phyloP scores from a whole-genome alignment of 1,140 invertebrate species.

The Macrosteles quadrilineatus region DNA sequence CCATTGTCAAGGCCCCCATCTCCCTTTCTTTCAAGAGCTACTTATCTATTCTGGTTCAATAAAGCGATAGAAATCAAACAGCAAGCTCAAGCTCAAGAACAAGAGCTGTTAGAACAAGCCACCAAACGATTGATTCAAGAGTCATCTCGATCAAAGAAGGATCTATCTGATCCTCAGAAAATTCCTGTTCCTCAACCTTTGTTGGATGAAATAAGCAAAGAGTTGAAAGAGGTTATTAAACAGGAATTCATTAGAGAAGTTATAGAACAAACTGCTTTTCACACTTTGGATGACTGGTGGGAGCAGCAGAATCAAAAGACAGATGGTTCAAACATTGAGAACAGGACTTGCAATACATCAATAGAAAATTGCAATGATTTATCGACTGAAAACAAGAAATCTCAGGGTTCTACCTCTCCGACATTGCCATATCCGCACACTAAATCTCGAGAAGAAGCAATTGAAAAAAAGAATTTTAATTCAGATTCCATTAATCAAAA shows the following conservation, averaged over 20 bases:
- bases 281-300: conserved; percentile 15
- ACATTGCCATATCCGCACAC: too few species aligned
- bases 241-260: conserved; percentile 5
- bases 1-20: conserved; percentile 3
- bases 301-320: not conserved
- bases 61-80: conserved; percentile 17
- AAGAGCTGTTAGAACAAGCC: conserved; percentile 2
- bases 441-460: too few species aligned
- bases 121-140: not conserved
- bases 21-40: conserved; percentile 11
- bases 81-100: conserved; percentile 5
- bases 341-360: too few species aligned
- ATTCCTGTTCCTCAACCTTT: not conserved
- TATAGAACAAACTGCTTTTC: not conserved
- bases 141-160: not conserved
- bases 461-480: too few species aligned
- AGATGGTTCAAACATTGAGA: too few species aligned
- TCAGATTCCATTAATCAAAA: too few species aligned
- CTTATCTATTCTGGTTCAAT: conserved; percentile 19
- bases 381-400: too few species aligned
- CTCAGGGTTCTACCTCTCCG: too few species aligned
- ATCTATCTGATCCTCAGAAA: not conserved
- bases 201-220: conserved; percentile 1
- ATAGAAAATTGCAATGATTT: too few species aligned
- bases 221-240: conserved; percentile 5